phyloP scores from a whole-genome alignment of 1,140 invertebrate species.

The Drosophila santomea region DNA sequence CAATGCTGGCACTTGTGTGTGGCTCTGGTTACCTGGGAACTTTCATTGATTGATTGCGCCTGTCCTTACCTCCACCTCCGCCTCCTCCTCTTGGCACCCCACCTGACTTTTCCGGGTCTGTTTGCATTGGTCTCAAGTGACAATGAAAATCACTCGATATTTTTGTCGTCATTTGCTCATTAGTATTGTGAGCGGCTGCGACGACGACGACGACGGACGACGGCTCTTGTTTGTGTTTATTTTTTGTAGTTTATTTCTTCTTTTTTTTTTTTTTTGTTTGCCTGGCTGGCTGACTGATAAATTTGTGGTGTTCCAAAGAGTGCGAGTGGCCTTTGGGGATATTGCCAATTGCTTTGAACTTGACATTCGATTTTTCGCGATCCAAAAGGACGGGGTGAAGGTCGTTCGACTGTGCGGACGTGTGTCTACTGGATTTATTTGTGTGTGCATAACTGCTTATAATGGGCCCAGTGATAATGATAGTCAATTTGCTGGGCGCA shows the following conservation, averaged over 20 bases:
- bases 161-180: conserved; percentile 71
- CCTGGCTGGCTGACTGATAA: conserved; percentile 59
- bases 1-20: conserved; percentile 22
- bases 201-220: conserved; percentile 5
- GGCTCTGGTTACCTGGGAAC: conserved; percentile 15
- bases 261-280: conserved; percentile 15
- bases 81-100: not conserved
- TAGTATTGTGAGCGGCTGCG: conserved; percentile 59
- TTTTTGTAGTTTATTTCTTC: conserved; percentile 2
- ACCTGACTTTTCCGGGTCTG: conserved; percentile 51
- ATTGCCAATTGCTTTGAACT: conserved; percentile 72
- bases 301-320: conserved; percentile 63
- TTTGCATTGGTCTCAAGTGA: conserved; percentile 71
- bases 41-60: conserved; percentile 62
- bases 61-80: conserved; percentile 1
- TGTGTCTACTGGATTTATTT: conserved; percentile 35
- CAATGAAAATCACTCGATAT: conserved; percentile 71
- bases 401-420: conserved; percentile 39
- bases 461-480: conserved; percentile 69
- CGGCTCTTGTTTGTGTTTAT: conserved; percentile 40
- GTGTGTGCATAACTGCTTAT: conserved; percentile 52
- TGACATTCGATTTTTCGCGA: conserved; percentile 70
- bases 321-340: conserved; percentile 18
- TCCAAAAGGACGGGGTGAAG: conserved; percentile 68
- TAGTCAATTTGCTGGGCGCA: conserved; percentile 72